These are phyloP conservation scores for Odontocolon sp. DNA, from an alignment of 2,888 invertebrate species.

Conservation along the genomic window DNA sequence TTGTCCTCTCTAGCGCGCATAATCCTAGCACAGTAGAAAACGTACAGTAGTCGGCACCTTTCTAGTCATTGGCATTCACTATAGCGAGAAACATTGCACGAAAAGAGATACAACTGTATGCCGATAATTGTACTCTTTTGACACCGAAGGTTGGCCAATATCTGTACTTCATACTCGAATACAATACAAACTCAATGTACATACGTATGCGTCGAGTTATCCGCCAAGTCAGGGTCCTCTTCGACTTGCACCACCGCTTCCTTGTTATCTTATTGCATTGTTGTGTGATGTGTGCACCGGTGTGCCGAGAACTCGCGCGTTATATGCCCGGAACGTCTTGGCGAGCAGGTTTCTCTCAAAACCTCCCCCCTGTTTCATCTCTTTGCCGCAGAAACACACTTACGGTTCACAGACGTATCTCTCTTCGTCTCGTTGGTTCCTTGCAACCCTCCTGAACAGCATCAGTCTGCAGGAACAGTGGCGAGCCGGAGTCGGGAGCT, in stretches of 20 bases:
- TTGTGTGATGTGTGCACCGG: constrained; percentile 65
- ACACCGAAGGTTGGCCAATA: too few relatives aligned
- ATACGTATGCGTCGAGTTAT: constrained; percentile 65
- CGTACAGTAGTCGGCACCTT: too few relatives aligned
- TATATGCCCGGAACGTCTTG: constrained; percentile 61
- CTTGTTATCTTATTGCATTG: constrained; percentile 78
- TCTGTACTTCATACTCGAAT: constrained; percentile 38
- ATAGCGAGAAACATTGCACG: too few relatives aligned
- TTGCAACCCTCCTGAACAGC: constrained; percentile 48
- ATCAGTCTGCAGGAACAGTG: constrained; percentile 58
- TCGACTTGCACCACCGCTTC: constrained; percentile 29
- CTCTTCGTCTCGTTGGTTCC: constrained; percentile 44
- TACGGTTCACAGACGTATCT: constrained; percentile 56
- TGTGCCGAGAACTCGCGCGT: neutral
- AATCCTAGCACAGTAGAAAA: too few relatives aligned
- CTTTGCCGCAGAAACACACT: constrained; percentile 19
- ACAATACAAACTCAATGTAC: neutral
- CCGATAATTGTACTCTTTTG: too few relatives aligned
- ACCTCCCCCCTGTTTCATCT: constrained; percentile 14
- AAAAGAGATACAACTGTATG: too few relatives aligned
- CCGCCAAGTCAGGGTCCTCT: constrained; percentile 66
- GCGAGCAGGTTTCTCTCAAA: constrained; percentile 66
- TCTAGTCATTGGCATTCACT: too few relatives aligned
- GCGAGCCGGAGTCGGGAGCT: constrained; percentile 45
- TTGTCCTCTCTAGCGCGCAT: neutral